Conservation (phyloP, 2,113 vertebrate genomes). For the Ploceus nigricollis region DNA sequence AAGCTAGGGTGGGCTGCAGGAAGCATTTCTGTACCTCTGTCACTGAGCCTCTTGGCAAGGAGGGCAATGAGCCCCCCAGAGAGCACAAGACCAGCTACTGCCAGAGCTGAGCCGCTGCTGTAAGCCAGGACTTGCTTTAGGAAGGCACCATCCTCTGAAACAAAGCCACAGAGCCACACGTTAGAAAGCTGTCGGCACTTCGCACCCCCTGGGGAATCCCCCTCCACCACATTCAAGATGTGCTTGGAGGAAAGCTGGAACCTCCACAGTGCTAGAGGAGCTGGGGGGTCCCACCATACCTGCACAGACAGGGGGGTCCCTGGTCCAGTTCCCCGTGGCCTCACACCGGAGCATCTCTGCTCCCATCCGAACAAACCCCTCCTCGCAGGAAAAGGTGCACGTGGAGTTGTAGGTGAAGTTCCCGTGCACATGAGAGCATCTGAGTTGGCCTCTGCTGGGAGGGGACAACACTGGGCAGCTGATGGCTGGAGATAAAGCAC, state of each 20-base stretch:
- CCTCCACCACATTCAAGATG: not conserved
- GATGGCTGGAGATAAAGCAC: slow-evolving; percentile 17
- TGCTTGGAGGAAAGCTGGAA: not conserved
- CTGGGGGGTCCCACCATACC: slow-evolving; percentile 13
- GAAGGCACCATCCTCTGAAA: slow-evolving; percentile 21
- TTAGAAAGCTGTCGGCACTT: not conserved
- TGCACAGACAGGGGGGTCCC: slow-evolving; percentile 71
- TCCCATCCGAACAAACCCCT: slow-evolving; percentile 70
- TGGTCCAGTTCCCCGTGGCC: slow-evolving; percentile 72
- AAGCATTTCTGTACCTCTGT: slow-evolving; percentile 24
- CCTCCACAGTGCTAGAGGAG: not conserved
- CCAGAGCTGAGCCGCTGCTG: slow-evolving; percentile 1
- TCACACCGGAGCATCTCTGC: slow-evolving; percentile 57
- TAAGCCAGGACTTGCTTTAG: slow-evolving; percentile 50
- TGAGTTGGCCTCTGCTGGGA: slow-evolving; percentile 42
- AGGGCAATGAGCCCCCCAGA: not conserved
- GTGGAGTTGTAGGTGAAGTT: slow-evolving; percentile 66
- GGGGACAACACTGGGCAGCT: not conserved
- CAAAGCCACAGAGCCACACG: not conserved
- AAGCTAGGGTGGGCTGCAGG: accelerated
- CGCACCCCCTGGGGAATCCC: not conserved
- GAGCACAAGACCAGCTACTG: not conserved
- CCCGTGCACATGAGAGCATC: slow-evolving; percentile 47
- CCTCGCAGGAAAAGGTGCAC: slow-evolving; percentile 75
- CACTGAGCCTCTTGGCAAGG: slow-evolving; percentile 22